Conservation (phyloP, 2,888 invertebrate species). For the Drosophila quinaria region DNA sequence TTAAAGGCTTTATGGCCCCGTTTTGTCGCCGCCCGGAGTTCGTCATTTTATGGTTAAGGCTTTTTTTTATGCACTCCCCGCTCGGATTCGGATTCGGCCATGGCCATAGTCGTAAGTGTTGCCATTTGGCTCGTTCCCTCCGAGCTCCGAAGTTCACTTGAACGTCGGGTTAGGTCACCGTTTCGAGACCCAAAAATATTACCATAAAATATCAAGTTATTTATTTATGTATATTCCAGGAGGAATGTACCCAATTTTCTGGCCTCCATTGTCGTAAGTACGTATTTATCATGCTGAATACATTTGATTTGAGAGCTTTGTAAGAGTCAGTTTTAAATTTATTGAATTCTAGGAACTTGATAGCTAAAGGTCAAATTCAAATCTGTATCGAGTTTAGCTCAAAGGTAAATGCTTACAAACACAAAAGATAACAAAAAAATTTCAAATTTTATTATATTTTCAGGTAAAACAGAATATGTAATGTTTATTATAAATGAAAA, state of each 20-base stretch:
- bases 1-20: constrained; percentile 72
- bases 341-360: not conserved
- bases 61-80: constrained; percentile 60
- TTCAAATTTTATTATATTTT: too few relatives aligned
- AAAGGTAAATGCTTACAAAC: too few relatives aligned
- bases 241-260: constrained; percentile 27
- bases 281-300: constrained; percentile 26
- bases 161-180: constrained; percentile 34
- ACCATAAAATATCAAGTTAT: constrained; percentile 75
- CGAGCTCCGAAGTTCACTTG: constrained; percentile 28
- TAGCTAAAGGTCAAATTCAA: too few relatives aligned
- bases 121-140: constrained; percentile 42
- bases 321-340: not conserved
- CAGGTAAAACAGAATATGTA: too few relatives aligned
- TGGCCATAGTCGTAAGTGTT: constrained; percentile 39
- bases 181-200: constrained; percentile 46
- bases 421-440: too few relatives aligned
- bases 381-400: too few relatives aligned
- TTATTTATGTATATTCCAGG: constrained; percentile 67
- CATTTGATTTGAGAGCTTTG: constrained; percentile 10
- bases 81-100: constrained; percentile 11
- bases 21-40: constrained; percentile 59
- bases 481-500: too few relatives aligned
- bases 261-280: constrained; percentile 38
- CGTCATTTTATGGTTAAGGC: constrained; percentile 69